Evolutionary conservation across 2,797 vertebrate genomes (phyloP).

Genomic region (Acrocephalus scirpaceus): DNA sequence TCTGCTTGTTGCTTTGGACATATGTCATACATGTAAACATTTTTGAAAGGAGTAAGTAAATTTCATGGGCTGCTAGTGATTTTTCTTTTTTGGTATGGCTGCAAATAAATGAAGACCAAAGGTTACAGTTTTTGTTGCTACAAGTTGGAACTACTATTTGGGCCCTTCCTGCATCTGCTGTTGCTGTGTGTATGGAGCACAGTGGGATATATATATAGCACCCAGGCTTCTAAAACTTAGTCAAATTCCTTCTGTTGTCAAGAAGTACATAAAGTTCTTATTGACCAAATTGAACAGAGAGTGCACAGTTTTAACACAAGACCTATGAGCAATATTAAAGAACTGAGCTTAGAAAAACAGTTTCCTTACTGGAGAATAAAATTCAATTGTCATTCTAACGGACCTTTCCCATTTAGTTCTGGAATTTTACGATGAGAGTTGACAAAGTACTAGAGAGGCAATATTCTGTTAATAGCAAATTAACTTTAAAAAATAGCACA

Average conservation of each 20-base stretch:
- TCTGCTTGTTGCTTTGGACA: constrained; percentile 4
- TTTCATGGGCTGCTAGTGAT: not conserved
- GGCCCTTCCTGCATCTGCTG: not conserved
- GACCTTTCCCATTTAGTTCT: not conserved
- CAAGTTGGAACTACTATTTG: not conserved
- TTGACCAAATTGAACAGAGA: not conserved
- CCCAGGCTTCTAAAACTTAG: not conserved
- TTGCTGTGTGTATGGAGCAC: not conserved
- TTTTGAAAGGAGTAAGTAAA: not conserved
- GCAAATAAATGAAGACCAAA: not conserved
- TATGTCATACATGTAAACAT: not conserved
- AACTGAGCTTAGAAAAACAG: not conserved
- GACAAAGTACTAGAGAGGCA: not conserved
- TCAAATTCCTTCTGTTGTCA: not conserved
- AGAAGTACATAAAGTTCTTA: not conserved
- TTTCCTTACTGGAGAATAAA: not conserved
- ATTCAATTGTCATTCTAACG: not conserved
- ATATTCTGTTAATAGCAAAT: not conserved
- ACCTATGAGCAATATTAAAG: not conserved
- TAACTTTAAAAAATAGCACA: not conserved
- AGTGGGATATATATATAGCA: not conserved
- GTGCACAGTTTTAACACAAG: not conserved
- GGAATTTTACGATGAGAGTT: not conserved
- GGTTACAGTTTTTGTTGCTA: not conserved
- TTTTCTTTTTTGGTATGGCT: not conserved